These are phyloP conservation scores for Idaea biselata DNA, from an alignment of 2,888 invertebrate genomes.

Conservation along the genomic window DNA sequence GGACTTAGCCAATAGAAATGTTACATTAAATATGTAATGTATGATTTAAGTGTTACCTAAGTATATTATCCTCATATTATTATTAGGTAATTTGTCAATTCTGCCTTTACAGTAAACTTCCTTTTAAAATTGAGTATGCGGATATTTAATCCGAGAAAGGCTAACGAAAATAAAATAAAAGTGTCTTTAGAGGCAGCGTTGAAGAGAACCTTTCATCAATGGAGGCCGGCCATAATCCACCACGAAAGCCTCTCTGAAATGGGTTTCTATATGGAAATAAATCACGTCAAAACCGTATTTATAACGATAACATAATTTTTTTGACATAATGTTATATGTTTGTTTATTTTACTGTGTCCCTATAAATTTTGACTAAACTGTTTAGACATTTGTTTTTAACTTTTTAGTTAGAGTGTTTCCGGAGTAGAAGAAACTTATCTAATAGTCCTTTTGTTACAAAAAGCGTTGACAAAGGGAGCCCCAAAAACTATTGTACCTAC, in stretches of 20 bases:
- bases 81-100: not conserved
- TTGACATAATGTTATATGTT: not conserved
- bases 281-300: slow-evolving; percentile 7
- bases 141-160: not conserved
- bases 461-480: too few species aligned
- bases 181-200: not conserved
- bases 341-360: not conserved
- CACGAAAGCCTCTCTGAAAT: not conserved
- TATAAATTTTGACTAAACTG: too few species aligned
- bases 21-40: too few species aligned
- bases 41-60: too few species aligned
- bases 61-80: too few species aligned
- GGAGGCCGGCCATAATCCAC: not conserved
- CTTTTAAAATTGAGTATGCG: not conserved
- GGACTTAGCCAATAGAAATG: too few species aligned
- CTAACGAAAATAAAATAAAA: not conserved
- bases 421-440: too few species aligned
- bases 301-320: not conserved
- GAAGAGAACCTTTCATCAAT: not conserved
- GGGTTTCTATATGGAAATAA: slow-evolving; percentile 14
- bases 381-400: too few species aligned
- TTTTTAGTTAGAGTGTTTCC: too few species aligned
- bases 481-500: too few species aligned
- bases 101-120: not conserved
- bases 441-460: too few species aligned